Percentiles rank a stretch among this genome's conserved stretches.
Evolutionary conservation across 2,113 vertebrate genomes (phyloP).

Genomic region (Xiphophorus couchianus): DNA sequence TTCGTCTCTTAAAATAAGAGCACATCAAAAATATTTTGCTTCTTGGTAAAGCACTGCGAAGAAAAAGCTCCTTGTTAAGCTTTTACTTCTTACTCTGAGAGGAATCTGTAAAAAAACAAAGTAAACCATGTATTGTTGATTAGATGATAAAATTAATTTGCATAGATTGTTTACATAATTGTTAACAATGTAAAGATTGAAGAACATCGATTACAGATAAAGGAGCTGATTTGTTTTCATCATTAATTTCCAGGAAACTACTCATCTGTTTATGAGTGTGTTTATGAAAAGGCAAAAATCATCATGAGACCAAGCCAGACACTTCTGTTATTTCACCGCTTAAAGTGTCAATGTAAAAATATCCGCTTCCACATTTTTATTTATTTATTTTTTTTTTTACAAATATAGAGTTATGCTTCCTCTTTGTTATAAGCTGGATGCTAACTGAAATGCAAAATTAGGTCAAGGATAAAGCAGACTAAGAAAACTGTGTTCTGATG

Average conservation of each 20-base stretch:
- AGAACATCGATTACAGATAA: neutral
- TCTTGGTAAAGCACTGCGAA: neutral
- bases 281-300: conserved; percentile 16
- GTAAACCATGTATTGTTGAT: neutral
- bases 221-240: neutral
- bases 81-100: neutral
- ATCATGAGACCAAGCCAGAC: conserved; percentile 58
- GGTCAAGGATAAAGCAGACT: conserved; percentile 17
- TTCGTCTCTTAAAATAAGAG: neutral
- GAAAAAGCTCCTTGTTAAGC: neutral
- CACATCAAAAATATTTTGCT: neutral
- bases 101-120: neutral
- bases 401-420: conserved; percentile 56
- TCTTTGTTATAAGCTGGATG: conserved; percentile 14
- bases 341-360: conserved; percentile 22
- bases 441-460: conserved; percentile 28
- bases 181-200: neutral
- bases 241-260: neutral
- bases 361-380: conserved; percentile 27
- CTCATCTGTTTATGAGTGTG: neutral
- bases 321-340: conserved; percentile 51
- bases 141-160: neutral
- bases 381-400: conserved; percentile 42
- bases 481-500: neutral
- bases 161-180: neutral